phyloP scores from a whole-genome alignment of 2,797 vertebrate genomes.

The Pempheris klunzingeri region DNA sequence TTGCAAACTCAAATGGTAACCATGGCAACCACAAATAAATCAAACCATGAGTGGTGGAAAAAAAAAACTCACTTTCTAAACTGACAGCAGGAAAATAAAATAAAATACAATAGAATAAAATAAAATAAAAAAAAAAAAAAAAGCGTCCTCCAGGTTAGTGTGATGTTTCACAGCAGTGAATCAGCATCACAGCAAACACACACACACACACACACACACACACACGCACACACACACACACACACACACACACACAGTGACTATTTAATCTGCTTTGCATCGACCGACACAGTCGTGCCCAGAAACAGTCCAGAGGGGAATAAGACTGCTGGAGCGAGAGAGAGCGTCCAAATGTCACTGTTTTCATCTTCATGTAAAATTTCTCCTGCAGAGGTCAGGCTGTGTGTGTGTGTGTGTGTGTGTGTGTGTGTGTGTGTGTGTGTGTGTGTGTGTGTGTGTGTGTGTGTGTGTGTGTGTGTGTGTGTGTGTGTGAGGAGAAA shows the following conservation, averaged over 20 bases:
- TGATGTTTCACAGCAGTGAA: slow-evolving; percentile 67
- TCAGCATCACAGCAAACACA: slow-evolving; percentile 47
- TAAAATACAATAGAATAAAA: neutral
- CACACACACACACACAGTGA: slow-evolving; percentile 21
- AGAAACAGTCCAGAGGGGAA: slow-evolving; percentile 55
- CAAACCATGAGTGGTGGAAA: slow-evolving; percentile 7
- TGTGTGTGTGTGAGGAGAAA: neutral
- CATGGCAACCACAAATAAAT: slow-evolving; percentile 19
- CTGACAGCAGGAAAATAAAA: slow-evolving; percentile 15
- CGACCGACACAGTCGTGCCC: slow-evolving; percentile 58
- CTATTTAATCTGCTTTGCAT: slow-evolving; percentile 73
- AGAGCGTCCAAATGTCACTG: slow-evolving; percentile 54
- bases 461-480: slow-evolving; percentile 13
- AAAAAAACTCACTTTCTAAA: neutral
- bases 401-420: slow-evolving; percentile 18
- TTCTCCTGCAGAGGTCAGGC: slow-evolving; percentile 45
- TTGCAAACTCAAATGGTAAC: neutral
- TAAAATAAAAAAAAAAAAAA: too few relatives aligned
- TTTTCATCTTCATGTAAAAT: slow-evolving; percentile 71
- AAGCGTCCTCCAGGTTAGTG: slow-evolving; percentile 49
- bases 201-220: neutral
- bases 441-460: slow-evolving; percentile 7
- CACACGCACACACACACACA: slow-evolving; percentile 19
- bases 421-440: neutral
- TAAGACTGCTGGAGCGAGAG: slow-evolving; percentile 39